A percentile compares a stretch with the other conserved stretches of the same genome.
phyloP scores from a whole-genome alignment of 1,140 invertebrate genomes.

The Conus ventricosus region DNA sequence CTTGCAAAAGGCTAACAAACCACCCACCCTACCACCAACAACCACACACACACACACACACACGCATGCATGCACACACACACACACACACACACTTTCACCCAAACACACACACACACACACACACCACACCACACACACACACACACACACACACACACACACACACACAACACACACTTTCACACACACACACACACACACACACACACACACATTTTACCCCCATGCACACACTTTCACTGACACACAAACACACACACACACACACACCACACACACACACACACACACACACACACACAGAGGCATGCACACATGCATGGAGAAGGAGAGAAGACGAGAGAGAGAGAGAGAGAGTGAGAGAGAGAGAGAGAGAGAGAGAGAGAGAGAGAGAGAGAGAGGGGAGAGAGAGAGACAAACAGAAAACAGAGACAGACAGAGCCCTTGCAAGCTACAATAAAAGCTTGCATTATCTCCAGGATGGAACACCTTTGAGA shows the following conservation, averaged over 20 bases:
- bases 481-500: no score
- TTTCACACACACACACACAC: neutral
- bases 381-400: no score
- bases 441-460: no score
- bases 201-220: neutral
- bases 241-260: neutral
- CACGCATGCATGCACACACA: neutral
- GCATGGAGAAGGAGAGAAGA: no score
- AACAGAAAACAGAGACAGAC: no score
- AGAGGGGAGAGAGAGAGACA: no score
- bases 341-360: no score
- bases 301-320: neutral
- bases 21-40: neutral
- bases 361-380: no score
- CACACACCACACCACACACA: neutral
- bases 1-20: neutral
- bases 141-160: neutral
- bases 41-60: conserved; percentile 5
- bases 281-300: neutral
- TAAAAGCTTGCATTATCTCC: no score
- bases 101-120: neutral
- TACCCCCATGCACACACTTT: neutral
- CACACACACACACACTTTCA: neutral
- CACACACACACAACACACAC: conserved; percentile 13
- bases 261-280: neutral